Conservation (phyloP, 92 coral and sea anemone species). For the Porites evermanni region DNA sequence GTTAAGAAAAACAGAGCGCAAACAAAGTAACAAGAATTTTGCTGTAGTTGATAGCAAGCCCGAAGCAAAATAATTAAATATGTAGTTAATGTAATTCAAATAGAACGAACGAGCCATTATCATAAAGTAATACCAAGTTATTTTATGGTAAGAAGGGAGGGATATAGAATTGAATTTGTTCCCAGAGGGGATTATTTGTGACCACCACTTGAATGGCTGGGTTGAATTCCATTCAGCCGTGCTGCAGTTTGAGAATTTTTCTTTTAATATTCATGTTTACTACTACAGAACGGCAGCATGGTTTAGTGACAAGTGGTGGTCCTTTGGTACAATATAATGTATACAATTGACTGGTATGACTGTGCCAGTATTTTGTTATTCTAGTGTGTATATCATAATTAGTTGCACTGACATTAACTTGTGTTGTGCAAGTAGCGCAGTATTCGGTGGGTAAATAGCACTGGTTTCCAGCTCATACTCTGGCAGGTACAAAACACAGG, state of each 20-base stretch:
- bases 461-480: too few relatives aligned
- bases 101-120: constrained; percentile 19
- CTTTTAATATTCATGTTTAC: background rate
- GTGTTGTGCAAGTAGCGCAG: too few relatives aligned
- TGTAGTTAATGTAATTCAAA: background rate
- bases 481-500: too few relatives aligned
- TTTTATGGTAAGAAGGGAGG: constrained; percentile 25
- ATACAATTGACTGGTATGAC: background rate
- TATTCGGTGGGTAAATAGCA: too few relatives aligned
- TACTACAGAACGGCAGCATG: background rate
- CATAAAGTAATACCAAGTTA: background rate
- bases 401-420: background rate
- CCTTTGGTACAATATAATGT: background rate
- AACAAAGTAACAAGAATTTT: too few relatives aligned
- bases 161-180: constrained; percentile 18
- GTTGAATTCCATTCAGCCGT: background rate
- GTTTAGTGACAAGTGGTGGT: background rate
- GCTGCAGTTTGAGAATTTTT: background rate
- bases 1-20: background rate
- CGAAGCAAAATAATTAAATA: background rate
- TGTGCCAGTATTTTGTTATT: background rate
- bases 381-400: too few relatives aligned
- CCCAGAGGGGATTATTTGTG: constrained; percentile 5
- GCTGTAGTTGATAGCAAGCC: background rate
- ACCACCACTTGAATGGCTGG: background rate